A percentile compares a stretch with the other conserved stretches of the same genome.
These are phyloP conservation scores for Calycopis cecrops DNA, from an alignment of 1,140 invertebrate species.

Conservation along the genomic window DNA sequence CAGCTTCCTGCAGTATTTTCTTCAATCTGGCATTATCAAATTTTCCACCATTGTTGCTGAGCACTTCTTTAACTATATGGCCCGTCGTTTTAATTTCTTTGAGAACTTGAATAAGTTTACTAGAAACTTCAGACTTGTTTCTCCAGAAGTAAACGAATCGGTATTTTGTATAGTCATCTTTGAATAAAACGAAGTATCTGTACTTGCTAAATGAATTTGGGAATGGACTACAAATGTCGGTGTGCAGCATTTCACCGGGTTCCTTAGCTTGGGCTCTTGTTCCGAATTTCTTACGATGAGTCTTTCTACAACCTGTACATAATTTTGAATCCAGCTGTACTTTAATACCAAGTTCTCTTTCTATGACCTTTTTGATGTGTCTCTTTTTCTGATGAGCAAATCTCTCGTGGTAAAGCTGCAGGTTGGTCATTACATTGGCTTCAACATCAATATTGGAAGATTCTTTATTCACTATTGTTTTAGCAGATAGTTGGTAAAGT, in stretches of 20 bases:
- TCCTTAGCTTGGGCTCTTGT: slow-evolving; percentile 14
- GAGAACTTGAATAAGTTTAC: slow-evolving; percentile 14
- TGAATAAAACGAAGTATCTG: slow-evolving; percentile 19
- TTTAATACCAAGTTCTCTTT: slow-evolving; percentile 11
- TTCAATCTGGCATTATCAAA: no score
- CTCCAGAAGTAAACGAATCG: slow-evolving; percentile 20
- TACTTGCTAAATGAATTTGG: slow-evolving; percentile 9
- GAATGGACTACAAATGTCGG: slow-evolving; percentile 21
- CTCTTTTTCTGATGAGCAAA: slow-evolving; percentile 17
- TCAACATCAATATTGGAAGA: neutral
- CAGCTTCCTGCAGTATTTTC: no score
- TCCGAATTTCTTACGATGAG: slow-evolving; percentile 19
- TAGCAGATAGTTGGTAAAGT: slow-evolving; percentile 9
- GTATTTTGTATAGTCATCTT: slow-evolving; percentile 19
- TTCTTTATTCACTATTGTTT: neutral
- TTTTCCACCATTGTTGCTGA: slow-evolving; percentile 19
- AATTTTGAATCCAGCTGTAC: neutral
- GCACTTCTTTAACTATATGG: slow-evolving; percentile 13
- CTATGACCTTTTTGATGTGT: slow-evolving; percentile 13
- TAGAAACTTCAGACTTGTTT: slow-evolving; percentile 14
- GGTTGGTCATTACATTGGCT: neutral
- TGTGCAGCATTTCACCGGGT: slow-evolving; percentile 15
- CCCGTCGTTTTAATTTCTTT: slow-evolving; percentile 12
- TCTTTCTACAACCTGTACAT: slow-evolving; percentile 20
- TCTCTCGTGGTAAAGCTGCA: slow-evolving; percentile 16